Conservation (phyloP, 2,113 vertebrate species). For the Eulemur rufifrons region DNA sequence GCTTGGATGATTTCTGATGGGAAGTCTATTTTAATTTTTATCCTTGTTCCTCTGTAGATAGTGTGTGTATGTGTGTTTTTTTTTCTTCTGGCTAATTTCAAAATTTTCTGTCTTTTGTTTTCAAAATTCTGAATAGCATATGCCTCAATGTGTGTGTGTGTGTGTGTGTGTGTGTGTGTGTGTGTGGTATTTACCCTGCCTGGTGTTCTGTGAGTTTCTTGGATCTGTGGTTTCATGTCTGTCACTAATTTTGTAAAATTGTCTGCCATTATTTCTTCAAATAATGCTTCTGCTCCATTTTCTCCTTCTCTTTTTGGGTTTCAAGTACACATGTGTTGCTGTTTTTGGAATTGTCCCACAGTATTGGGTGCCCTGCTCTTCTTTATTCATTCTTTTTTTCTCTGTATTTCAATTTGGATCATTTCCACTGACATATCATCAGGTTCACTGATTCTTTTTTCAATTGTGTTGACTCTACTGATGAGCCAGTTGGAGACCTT, state of each 20-base stretch:
- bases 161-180: neutral
- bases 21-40: neutral
- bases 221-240: neutral
- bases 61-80: neutral
- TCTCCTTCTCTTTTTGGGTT: no score
- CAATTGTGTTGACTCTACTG: no score
- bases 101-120: neutral
- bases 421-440: no score
- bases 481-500: no score
- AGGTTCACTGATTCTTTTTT: no score
- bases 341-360: no score
- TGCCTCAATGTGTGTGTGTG: neutral
- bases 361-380: no score
- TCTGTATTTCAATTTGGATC: no score
- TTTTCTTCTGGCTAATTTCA: neutral
- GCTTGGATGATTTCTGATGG: neutral
- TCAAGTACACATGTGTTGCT: no score
- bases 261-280: no score
- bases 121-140: neutral
- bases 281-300: no score
- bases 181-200: neutral
- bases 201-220: neutral
- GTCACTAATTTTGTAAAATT: conserved; percentile 27
- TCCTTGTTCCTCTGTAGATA: neutral
- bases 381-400: no score